A percentile compares a stretch with the other conserved stretches of the same genome.
phyloP scores from a whole-genome alignment of 2,113 vertebrate species.

The Chloropsis hardwickii region DNA sequence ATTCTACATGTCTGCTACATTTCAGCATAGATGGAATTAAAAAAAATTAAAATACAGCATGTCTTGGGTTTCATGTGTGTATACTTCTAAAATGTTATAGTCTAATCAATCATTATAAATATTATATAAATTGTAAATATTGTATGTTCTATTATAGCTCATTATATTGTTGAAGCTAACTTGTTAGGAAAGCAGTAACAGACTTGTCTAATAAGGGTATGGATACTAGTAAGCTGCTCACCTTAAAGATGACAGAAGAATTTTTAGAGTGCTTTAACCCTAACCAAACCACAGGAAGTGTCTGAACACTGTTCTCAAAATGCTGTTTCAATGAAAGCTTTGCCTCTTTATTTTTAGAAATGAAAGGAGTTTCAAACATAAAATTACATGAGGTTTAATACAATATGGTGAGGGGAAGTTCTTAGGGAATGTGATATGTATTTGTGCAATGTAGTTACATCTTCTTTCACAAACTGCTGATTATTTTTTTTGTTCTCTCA shows the following conservation, averaged over 20 bases:
- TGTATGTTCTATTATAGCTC: background rate
- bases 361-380: background rate
- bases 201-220: background rate
- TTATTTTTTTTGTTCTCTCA: background rate
- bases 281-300: background rate
- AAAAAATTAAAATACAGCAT: background rate
- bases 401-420: background rate
- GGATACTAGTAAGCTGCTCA: background rate
- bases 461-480: background rate
- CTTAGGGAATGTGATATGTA: accelerated
- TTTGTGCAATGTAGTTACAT: background rate
- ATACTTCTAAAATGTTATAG: background rate
- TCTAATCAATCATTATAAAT: background rate
- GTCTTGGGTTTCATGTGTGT: background rate
- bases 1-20: background rate
- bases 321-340: background rate
- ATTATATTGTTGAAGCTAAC: background rate
- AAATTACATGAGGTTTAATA: background rate
- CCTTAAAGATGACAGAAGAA: background rate
- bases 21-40: background rate
- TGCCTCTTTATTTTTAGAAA: background rate
- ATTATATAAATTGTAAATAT: background rate
- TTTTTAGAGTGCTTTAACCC: background rate
- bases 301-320: background rate
- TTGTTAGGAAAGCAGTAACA: background rate